Evolutionary conservation across 2,797 vertebrate species (phyloP).

Genomic region (Sebastes iracundus): DNA sequence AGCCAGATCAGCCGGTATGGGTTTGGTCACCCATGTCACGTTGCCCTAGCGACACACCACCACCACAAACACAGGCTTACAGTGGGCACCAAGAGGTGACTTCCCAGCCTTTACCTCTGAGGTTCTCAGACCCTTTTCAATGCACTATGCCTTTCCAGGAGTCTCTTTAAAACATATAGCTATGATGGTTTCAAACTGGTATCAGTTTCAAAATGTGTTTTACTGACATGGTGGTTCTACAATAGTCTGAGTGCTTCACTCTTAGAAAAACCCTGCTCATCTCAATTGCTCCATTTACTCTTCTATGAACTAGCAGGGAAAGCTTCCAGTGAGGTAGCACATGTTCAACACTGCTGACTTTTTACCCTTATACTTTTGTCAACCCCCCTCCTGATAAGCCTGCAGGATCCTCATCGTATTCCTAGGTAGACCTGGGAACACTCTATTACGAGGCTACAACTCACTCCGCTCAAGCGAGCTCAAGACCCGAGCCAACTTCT

Average conservation of each 20-base stretch:
- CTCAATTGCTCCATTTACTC: not conserved
- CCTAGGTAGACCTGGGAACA: too few relatives aligned
- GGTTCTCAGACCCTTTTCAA: not conserved
- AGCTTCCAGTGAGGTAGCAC: not conserved
- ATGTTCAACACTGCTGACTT: not conserved
- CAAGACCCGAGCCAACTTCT: too few relatives aligned
- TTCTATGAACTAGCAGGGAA: not conserved
- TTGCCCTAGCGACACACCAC: conserved; percentile 59
- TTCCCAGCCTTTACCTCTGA: not conserved
- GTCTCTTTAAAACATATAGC: not conserved
- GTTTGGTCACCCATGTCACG: conserved; percentile 75
- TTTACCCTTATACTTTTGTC: not conserved
- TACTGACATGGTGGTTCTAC: not conserved
- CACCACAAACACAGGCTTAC: conserved; percentile 45
- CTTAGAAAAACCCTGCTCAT: not conserved
- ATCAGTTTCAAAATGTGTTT: not conserved
- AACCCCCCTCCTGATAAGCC: not conserved
- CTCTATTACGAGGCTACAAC: too few relatives aligned
- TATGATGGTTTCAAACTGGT: not conserved
- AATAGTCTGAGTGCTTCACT: not conserved
- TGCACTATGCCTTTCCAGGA: not conserved
- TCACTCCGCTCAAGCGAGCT: too few relatives aligned
- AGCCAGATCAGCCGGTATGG: conserved; percentile 67
- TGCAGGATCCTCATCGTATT: too few relatives aligned
- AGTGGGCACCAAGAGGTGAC: conserved; percentile 1